Conservation (phyloP, 2,888 invertebrate genomes). For the Julus scanicus region DNA sequence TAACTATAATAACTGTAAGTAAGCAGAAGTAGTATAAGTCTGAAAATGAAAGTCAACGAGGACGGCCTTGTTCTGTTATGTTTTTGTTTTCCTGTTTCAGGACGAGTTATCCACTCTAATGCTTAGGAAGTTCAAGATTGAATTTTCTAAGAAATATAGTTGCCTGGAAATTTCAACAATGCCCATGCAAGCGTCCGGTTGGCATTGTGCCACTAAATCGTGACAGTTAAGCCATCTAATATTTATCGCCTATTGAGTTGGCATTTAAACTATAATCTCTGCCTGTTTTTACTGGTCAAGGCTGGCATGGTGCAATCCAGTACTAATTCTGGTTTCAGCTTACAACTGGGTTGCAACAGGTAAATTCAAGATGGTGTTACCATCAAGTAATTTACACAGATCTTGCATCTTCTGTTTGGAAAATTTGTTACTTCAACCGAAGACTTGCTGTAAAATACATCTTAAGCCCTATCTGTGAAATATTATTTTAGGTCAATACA, state of each 20-base stretch:
- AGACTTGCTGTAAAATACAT: too few species aligned
- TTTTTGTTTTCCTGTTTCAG: not conserved
- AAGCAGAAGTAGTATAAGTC: too few species aligned
- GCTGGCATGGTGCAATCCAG: too few species aligned
- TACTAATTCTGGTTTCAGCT: too few species aligned
- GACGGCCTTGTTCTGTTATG: not conserved
- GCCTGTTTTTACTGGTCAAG: not conserved
- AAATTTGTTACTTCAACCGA: too few species aligned
- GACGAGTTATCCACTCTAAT: not conserved
- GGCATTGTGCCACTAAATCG: not conserved
- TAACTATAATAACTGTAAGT: too few species aligned
- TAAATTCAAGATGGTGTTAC: not conserved
- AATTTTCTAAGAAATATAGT: not conserved
- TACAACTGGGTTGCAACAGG: too few species aligned
- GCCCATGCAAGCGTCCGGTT: not conserved
- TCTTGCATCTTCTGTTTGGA: not conserved
- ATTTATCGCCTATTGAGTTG: not conserved
- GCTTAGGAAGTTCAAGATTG: not conserved
- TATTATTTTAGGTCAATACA: not conserved
- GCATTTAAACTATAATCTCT: not conserved
- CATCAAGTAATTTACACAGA: too few species aligned
- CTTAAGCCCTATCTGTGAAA: not conserved
- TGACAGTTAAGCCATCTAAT: not conserved
- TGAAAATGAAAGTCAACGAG: too few species aligned
- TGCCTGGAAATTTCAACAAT: not conserved